Percentiles rank a stretch among this genome's conserved stretches.
Conservation (phyloP, 2,888 invertebrate genomes). For the Apotomis capreana region DNA sequence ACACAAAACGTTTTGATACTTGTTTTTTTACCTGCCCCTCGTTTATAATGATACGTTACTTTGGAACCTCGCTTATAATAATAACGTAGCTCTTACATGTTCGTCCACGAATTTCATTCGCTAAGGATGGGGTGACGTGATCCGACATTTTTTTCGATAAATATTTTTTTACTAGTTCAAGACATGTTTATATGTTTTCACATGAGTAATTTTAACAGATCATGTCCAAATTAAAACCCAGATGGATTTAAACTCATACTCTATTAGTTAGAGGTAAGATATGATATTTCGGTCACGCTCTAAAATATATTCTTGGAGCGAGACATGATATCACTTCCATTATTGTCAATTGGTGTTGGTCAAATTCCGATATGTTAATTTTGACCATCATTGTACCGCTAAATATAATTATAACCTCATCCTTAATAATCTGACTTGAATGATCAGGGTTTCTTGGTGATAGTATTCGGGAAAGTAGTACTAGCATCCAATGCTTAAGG, state of each 20-base stretch:
- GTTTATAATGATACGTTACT: constrained; percentile 68
- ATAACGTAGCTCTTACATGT: constrained; percentile 65
- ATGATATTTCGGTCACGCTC: neutral
- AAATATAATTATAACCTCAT: constrained; percentile 10
- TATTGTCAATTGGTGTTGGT: constrained; percentile 11
- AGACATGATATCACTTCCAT: neutral
- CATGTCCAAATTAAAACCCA: neutral
- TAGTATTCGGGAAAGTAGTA: constrained; percentile 13
- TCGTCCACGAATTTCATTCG: constrained; percentile 66
- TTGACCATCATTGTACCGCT: neutral
- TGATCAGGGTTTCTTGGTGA: constrained; percentile 22
- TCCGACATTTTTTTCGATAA: neutral
- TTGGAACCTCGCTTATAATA: constrained; percentile 65
- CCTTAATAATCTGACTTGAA: constrained; percentile 27
- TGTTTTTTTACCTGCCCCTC: constrained; percentile 76
- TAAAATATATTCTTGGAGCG: neutral
- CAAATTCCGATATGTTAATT: constrained; percentile 1
- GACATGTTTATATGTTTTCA: neutral
- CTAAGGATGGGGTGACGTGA: constrained; percentile 35
- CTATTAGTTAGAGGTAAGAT: neutral
- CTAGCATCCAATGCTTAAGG: constrained; percentile 27
- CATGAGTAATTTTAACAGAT: neutral
- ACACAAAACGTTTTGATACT: constrained; percentile 82
- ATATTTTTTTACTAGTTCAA: neutral
- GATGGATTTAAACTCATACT: neutral